These are phyloP conservation scores for Zoanthus gigantus DNA, from an alignment of 92 coral and sea anemone genomes.

Conservation along the genomic window DNA sequence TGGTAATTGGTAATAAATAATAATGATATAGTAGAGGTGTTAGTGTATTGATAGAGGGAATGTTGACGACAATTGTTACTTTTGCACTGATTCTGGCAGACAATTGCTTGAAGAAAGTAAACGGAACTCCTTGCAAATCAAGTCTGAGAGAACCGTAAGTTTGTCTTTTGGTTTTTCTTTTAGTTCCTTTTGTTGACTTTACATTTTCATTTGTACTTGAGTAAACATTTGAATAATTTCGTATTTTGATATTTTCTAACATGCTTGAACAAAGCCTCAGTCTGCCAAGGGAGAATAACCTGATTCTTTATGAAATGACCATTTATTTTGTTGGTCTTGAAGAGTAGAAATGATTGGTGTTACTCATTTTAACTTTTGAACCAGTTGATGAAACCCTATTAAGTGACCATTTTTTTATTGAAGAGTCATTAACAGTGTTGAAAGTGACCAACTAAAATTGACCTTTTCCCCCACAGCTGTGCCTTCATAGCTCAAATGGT, in stretches of 20 bases:
- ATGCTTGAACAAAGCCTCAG: too few species aligned
- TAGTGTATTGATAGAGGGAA: neutral
- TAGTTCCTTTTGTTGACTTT: neutral
- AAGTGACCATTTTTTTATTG: too few species aligned
- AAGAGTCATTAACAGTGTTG: too few species aligned
- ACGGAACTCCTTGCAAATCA: slow-evolving; percentile 63
- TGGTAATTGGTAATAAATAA: neutral
- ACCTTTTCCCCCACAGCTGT: too few species aligned
- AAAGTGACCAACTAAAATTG: too few species aligned
- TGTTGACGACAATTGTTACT: neutral
- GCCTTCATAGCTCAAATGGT: too few species aligned
- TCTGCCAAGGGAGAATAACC: too few species aligned
- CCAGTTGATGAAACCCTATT: too few species aligned
- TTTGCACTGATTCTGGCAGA: slow-evolving; percentile 36
- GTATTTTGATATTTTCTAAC: neutral
- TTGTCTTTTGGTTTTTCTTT: neutral
- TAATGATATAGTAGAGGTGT: neutral
- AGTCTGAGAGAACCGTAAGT: slow-evolving; percentile 81
- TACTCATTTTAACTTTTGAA: too few species aligned
- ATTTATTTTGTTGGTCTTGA: too few species aligned
- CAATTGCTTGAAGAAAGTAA: slow-evolving; percentile 78
- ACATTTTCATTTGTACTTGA: neutral
- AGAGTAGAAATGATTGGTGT: too few species aligned
- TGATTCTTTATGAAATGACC: too few species aligned
- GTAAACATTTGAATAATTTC: neutral